Evolutionary conservation across 2,888 invertebrate species (phyloP).

Genomic region (Drosophila flavopinicola): DNA sequence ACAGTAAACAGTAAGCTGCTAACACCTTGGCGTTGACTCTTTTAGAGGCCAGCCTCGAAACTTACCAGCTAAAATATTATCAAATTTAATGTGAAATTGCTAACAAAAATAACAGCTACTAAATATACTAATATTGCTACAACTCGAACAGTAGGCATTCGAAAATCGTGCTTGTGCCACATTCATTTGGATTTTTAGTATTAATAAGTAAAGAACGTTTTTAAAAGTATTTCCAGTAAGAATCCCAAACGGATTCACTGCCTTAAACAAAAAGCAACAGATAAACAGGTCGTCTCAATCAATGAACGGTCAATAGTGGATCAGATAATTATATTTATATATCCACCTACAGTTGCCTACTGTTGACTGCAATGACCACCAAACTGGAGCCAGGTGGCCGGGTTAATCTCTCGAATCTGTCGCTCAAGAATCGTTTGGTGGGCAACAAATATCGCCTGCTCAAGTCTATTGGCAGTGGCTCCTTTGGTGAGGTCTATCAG

Average conservation of each 20-base stretch:
- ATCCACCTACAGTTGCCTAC: background rate
- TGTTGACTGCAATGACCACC: conserved; percentile 6
- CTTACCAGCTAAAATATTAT: no score
- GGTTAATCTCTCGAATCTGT: conserved; percentile 36
- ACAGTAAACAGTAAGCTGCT: no score
- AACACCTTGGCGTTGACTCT: no score
- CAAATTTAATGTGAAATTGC: no score
- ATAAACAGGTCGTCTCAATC: conserved; percentile 21
- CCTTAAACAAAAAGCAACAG: conserved; percentile 9
- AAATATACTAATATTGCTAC: no score
- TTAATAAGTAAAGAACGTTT: conserved; percentile 25
- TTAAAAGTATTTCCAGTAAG: conserved; percentile 17
- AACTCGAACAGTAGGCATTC: conserved; percentile 31
- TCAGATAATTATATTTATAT: background rate
- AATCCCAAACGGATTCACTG: conserved; percentile 16
- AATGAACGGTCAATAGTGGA: conserved; percentile 24
- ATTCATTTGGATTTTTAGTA: conserved; percentile 42
- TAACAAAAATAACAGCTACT: no score
- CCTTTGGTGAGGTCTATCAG: conserved; percentile 99
- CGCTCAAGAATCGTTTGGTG: conserved; percentile 56
- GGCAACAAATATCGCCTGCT: conserved; percentile 64
- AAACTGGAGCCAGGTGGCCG: conserved; percentile 21
- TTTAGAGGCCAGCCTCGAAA: no score
- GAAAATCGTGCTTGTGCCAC: background rate
- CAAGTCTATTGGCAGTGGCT: conserved; percentile 88